Evolutionary conservation across 2,797 vertebrate species (phyloP), one percentile per base, ranked within the genome.

Genomic region (Benthosema pterotum): DNA sequence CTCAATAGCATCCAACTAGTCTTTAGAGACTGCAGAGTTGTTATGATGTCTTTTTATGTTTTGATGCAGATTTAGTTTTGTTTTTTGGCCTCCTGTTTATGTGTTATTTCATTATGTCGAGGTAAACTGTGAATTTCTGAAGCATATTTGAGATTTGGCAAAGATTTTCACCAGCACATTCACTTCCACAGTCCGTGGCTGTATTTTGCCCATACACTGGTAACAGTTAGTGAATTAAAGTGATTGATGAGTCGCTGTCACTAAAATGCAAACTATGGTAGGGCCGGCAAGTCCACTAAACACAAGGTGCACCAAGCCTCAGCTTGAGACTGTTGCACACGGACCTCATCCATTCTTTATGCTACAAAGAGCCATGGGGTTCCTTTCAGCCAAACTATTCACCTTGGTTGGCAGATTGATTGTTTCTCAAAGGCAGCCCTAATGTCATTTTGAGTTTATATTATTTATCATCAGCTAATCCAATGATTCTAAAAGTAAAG

Each of bases 401-500:
- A 52, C 38, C 15, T 58, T 59, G 63, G 43, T 17, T 65, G 19
- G 19, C 42, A 63, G 50, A 56, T 38, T 45, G 25, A 57, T 17
- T 28, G 32, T 65, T 38, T 46, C 42, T 64, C 2, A 62, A 48
- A 47, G 55, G 60, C 49, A 42, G 45, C n/a, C 12, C 46, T 69
- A 47, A 63, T 53, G 49, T 70, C 52, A 43, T 73, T 25, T 56
- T 67, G 14, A 52, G 58, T 69, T 58, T 52, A 22, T 56, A 42
- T 50, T 65, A 68, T 79, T 72, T 49, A 72, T 68, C 17, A 58
- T 55, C 54, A 48, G 13, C 11, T 45, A 52, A 65, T 67, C 25
- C 45, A 63, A 32, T n/a, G 32, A 62, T 57, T 67, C 16, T 43
- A 22, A 55, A 52, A 46, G 42, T 59, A 48, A 16, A 18, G 11